A percentile compares a stretch with the other conserved stretches of the same genome.
Conservation (phyloP, 2,797 vertebrate genomes). For the Carcharodon carcharias region DNA sequence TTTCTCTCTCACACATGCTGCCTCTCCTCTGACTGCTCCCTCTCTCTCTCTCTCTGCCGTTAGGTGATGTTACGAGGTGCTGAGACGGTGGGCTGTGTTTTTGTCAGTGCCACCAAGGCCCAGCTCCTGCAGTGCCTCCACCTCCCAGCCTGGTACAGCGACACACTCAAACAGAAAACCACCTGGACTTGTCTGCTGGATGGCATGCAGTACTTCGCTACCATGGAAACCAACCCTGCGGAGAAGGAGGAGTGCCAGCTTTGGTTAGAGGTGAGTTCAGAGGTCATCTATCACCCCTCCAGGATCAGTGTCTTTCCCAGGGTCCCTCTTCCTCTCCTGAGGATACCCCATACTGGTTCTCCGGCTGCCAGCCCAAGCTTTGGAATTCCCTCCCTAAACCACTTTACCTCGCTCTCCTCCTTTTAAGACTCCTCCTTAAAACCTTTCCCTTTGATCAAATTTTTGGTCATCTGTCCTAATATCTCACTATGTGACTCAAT, state of each 20-base stretch:
- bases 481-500: not conserved
- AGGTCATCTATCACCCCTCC: not conserved
- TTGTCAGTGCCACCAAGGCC: conserved; percentile 90
- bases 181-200: conserved; percentile 94
- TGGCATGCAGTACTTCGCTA: conserved; percentile 98
- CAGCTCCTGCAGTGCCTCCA: conserved; percentile 93
- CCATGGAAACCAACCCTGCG: conserved; percentile 81
- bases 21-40: not conserved
- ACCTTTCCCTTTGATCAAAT: not conserved
- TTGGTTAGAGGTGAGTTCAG: conserved; percentile 80
- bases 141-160: conserved; percentile 89
- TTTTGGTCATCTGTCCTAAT: not conserved
- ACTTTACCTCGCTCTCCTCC: not conserved
- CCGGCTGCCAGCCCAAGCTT: not conserved
- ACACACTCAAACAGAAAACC: conserved; percentile 94
- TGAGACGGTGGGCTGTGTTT: conserved; percentile 89
- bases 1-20: not conserved
- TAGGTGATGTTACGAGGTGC: conserved; percentile 95
- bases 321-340: not conserved
- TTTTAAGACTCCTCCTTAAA: not conserved
- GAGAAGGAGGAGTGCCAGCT: conserved; percentile 84
- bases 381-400: not conserved
- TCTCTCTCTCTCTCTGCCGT: not conserved
- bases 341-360: too few relatives aligned
- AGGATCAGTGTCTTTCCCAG: not conserved